Conservation (phyloP, 2,797 vertebrate genomes). For the Kryptopterus vitreolus region DNA sequence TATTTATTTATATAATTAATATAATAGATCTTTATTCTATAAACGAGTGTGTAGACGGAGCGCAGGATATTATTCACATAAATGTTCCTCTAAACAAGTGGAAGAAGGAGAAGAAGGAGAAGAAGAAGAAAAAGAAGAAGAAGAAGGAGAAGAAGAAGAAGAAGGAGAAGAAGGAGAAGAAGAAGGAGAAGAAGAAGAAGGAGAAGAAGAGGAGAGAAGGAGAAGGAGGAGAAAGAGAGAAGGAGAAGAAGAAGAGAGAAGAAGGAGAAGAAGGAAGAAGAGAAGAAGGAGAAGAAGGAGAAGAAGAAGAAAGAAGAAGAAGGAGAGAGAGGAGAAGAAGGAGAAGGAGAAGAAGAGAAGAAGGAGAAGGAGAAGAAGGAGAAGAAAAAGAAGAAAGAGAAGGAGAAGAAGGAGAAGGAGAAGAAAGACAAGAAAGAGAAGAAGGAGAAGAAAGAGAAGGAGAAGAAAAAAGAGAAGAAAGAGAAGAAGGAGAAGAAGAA, state of each 20-base stretch:
- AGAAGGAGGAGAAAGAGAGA: neutral
- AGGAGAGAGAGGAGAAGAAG: neutral
- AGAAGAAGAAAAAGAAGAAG: neutral
- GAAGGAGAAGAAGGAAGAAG: no score
- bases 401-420: neutral
- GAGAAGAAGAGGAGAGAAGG: neutral
- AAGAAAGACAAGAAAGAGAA: no score
- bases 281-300: no score
- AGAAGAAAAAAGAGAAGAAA: no score
- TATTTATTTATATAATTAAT: no score
- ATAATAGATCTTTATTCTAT: no score
- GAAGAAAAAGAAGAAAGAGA: no score
- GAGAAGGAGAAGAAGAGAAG: neutral
- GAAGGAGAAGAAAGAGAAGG: neutral
- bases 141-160: neutral
- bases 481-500: neutral
- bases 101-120: constrained; percentile 1
- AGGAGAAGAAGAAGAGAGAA: neutral
- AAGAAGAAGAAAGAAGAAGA: neutral
- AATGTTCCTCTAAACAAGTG: neutral
- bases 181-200: neutral
- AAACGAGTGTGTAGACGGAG: neutral
- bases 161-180: neutral
- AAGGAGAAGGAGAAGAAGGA: neutral
- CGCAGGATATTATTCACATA: neutral